Evolutionary conservation across 2,888 invertebrate genomes (phyloP).

Genomic region (Allygus modestus): DNA sequence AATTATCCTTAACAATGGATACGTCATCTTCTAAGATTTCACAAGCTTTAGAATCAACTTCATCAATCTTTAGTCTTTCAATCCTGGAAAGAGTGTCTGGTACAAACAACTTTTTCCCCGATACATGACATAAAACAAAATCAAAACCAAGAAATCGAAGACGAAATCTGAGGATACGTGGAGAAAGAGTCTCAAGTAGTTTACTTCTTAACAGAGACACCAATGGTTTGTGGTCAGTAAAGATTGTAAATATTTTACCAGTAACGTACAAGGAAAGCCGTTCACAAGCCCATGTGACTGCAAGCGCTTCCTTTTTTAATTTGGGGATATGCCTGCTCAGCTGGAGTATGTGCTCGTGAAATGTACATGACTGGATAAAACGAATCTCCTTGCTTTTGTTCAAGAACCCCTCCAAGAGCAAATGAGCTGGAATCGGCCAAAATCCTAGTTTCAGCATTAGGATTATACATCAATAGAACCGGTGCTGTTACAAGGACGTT

Average conservation of each 20-base stretch:
- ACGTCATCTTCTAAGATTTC: not conserved
- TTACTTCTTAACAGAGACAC: slow-evolving; percentile 72
- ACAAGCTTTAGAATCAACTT: not conserved
- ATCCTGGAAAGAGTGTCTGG: slow-evolving; percentile 51
- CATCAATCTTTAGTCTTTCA: not conserved
- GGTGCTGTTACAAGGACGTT: slow-evolving; percentile 16
- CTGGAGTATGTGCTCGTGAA: slow-evolving; percentile 57
- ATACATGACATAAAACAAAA: slow-evolving; percentile 70
- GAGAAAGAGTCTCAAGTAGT: slow-evolving; percentile 72
- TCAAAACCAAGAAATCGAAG: slow-evolving; percentile 71
- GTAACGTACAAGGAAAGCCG: slow-evolving; percentile 72
- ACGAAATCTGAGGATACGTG: slow-evolving; percentile 72
- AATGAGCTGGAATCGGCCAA: slow-evolving; percentile 69
- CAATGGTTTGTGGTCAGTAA: slow-evolving; percentile 73
- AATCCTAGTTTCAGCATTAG: slow-evolving; percentile 67
- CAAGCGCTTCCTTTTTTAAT: slow-evolving; percentile 46
- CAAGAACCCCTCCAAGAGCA: slow-evolving; percentile 70
- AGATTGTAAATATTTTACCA: slow-evolving; percentile 70
- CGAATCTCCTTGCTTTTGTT: slow-evolving; percentile 67
- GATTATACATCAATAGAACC: slow-evolving; percentile 61
- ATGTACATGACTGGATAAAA: slow-evolving; percentile 50
- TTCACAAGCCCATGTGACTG: slow-evolving; percentile 72
- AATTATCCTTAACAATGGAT: not conserved
- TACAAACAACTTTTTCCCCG: slow-evolving; percentile 71
- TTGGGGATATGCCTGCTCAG: slow-evolving; percentile 62